Percentiles rank a stretch among this genome's conserved stretches.
These are phyloP conservation scores for Loris lydekkerianus DNA, from an alignment of 2,797 vertebrate species.

Conservation along the genomic window DNA sequence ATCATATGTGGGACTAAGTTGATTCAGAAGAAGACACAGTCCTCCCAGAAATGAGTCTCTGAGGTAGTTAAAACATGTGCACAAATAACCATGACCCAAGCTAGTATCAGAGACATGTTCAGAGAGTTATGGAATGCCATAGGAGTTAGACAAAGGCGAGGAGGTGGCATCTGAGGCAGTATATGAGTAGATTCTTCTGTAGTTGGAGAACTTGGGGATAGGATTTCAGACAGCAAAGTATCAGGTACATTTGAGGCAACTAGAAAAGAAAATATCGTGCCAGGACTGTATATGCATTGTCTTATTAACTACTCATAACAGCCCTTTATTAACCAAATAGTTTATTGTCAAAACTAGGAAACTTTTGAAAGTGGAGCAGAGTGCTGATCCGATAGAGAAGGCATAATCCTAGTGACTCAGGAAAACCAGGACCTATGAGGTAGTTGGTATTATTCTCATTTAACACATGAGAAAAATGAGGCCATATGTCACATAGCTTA, in stretches of 20 bases:
- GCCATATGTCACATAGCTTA: not conserved
- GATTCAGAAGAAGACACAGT: slow-evolving; percentile 19
- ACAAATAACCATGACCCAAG: not conserved
- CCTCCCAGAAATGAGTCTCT: slow-evolving; percentile 18
- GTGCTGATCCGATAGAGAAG: not conserved
- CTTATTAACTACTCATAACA: slow-evolving; percentile 15
- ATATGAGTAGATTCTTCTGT: slow-evolving; percentile 22
- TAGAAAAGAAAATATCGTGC: not conserved
- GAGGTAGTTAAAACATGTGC: slow-evolving; percentile 26
- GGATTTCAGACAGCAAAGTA: slow-evolving; percentile 28
- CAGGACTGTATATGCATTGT: not conserved
- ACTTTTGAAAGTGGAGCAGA: slow-evolving; percentile 40
- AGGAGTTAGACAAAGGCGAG: not conserved
- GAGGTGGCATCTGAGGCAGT: not conserved
- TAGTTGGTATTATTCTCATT: not conserved
- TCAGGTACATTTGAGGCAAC: slow-evolving; percentile 8
- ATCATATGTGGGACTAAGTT: not conserved
- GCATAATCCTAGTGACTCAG: not conserved
- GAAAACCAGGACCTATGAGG: not conserved
- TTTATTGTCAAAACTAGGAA: slow-evolving; percentile 46
- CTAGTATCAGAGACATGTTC: not conserved
- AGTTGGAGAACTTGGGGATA: slow-evolving; percentile 12
- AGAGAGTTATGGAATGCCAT: not conserved
- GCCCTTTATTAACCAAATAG: slow-evolving; percentile 11
- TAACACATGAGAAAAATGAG: slow-evolving; percentile 51